phyloP scores from a whole-genome alignment of 2,113 vertebrate genomes.

The Haemorhous mexicanus region DNA sequence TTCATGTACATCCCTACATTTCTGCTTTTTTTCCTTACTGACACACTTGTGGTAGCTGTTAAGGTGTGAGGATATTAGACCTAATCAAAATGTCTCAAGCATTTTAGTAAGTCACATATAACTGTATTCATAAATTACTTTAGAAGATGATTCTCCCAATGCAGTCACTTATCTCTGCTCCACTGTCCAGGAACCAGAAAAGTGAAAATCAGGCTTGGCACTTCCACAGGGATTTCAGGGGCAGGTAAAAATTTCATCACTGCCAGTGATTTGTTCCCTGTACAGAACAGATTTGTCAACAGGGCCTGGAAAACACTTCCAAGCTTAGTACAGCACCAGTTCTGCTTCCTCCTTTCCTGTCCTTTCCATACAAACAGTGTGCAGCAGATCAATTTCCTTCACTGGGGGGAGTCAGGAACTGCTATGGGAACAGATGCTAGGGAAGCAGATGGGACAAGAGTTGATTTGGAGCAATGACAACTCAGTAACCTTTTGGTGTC shows the following conservation, averaged over 20 bases:
- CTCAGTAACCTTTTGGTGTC: background rate
- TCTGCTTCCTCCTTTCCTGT: background rate
- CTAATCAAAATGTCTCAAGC: background rate
- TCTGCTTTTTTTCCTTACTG: background rate
- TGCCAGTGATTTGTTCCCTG: background rate
- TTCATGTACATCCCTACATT: background rate
- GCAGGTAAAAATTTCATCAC: background rate
- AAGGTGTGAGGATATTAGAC: background rate
- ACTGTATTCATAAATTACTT: background rate
- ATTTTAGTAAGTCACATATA: background rate
- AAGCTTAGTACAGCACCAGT: background rate
- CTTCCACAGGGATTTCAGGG: background rate
- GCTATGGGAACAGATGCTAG: slow-evolving; percentile 1
- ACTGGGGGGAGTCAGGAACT: slow-evolving; percentile 33
- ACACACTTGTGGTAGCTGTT: background rate
- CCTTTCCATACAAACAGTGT: background rate
- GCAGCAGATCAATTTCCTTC: slow-evolving; percentile 54
- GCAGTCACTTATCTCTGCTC: background rate
- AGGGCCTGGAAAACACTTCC: background rate
- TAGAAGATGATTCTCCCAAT: background rate
- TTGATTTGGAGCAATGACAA: slow-evolving; percentile 48
- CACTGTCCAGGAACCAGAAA: background rate
- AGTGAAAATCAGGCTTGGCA: slow-evolving; percentile 4
- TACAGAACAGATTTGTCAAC: background rate
- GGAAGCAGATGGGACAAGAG: slow-evolving; percentile 55